Evolutionary conservation across 1,140 invertebrate species (phyloP).

Genomic region (Littorina saxatilis): DNA sequence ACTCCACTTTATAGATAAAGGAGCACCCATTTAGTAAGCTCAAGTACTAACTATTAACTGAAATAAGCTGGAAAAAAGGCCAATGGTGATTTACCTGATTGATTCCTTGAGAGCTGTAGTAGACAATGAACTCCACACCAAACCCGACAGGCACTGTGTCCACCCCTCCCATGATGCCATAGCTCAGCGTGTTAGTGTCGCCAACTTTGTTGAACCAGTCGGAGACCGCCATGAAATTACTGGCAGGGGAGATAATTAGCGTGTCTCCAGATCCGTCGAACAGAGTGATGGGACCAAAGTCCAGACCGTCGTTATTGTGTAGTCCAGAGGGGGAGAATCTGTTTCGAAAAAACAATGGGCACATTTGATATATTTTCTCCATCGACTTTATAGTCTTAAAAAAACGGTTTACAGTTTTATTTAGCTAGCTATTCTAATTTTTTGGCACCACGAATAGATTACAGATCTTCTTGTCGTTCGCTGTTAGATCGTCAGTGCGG

Average conservation of each 20-base stretch:
- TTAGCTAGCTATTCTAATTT: too few relatives aligned
- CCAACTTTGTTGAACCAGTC: not conserved
- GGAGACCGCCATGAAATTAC: constrained; percentile 61
- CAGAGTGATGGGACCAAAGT: constrained; percentile 57
- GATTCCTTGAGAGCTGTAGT: constrained; percentile 49
- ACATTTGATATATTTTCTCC: too few relatives aligned
- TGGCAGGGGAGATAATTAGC: constrained; percentile 59
- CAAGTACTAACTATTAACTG: too few relatives aligned
- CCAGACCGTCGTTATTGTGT: constrained; percentile 50
- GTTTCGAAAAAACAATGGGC: too few relatives aligned
- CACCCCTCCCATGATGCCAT: constrained; percentile 65
- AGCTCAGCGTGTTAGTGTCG: constrained; percentile 33
- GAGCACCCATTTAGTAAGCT: too few relatives aligned
- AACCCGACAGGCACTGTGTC: constrained; percentile 46
- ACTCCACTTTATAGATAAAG: too few relatives aligned
- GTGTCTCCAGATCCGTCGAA: constrained; percentile 56
- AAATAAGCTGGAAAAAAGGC: not conserved
- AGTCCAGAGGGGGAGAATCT: too few relatives aligned
- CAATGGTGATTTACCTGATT: constrained; percentile 47
- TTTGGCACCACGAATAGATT: too few relatives aligned
- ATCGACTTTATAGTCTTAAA: too few relatives aligned
- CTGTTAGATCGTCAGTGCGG: too few relatives aligned
- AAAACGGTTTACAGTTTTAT: too few relatives aligned
- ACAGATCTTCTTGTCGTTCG: too few relatives aligned
- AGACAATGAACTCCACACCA: constrained; percentile 46